Evolutionary conservation across 2,888 invertebrate genomes (phyloP).

Genomic region (Acrobasis repandana): DNA sequence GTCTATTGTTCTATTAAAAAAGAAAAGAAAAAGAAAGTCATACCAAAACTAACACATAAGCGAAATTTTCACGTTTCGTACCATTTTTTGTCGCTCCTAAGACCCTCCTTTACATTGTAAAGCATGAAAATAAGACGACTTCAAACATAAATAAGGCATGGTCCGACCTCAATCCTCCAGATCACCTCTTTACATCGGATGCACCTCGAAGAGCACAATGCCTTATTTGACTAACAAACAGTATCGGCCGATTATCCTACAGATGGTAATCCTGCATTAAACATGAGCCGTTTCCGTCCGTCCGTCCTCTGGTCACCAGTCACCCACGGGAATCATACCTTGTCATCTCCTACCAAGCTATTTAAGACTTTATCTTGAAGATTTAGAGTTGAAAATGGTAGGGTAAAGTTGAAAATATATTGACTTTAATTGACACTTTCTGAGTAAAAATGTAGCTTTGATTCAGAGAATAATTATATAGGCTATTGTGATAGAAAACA

Average conservation of each 20-base stretch:
- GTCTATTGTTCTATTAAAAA: too few relatives aligned
- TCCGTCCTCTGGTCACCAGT: conserved; percentile 35
- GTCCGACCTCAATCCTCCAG: conserved; percentile 8
- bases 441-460: conserved; percentile 6
- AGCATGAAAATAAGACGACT: conserved; percentile 6
- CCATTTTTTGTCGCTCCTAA: not conserved
- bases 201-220: conserved; percentile 55
- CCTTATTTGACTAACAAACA: conserved; percentile 81
- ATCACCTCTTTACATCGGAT: conserved; percentile 50
- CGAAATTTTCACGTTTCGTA: not conserved
- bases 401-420: not conserved
- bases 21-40: too few relatives aligned
- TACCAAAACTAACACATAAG: too few relatives aligned
- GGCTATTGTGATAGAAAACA: too few relatives aligned
- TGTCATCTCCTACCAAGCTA: not conserved
- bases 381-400: not conserved
- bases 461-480: conserved; percentile 1
- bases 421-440: conserved; percentile 20
- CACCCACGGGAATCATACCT: conserved; percentile 39
- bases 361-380: not conserved
- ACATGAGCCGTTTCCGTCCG: conserved; percentile 69
- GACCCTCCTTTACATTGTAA: not conserved
- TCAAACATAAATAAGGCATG: conserved; percentile 19
- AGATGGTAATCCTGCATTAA: conserved; percentile 58
- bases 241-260: conserved; percentile 69